Conservation (phyloP, 2,113 vertebrate genomes). For the Mormyrus iriodes region DNA sequence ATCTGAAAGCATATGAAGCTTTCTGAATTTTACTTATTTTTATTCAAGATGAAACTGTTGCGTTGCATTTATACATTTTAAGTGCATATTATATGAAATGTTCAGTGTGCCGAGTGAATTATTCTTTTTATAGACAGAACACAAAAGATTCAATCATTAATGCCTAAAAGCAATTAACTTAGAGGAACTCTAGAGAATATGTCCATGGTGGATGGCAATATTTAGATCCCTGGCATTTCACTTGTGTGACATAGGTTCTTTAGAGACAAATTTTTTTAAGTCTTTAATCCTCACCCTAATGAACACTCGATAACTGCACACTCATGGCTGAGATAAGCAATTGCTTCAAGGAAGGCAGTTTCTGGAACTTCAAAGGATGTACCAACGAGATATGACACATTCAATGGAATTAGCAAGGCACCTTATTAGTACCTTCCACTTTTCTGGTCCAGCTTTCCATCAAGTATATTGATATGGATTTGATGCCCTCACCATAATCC, state of each 20-base stretch:
- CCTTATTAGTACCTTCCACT: slow-evolving; percentile 7
- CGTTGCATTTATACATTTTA: neutral
- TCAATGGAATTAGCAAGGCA: slow-evolving; percentile 13
- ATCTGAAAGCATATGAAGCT: neutral
- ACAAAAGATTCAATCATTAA: slow-evolving; percentile 24
- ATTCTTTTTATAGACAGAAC: neutral
- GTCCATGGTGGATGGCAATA: slow-evolving; percentile 6
- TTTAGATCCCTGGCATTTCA: slow-evolving; percentile 21
- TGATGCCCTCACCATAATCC: neutral
- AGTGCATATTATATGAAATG: neutral
- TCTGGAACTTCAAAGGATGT: slow-evolving; percentile 18
- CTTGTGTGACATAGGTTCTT: slow-evolving; percentile 21
- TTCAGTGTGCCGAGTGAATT: neutral
- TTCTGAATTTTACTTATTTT: neutral
- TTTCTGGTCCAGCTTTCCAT: neutral
- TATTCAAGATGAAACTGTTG: neutral
- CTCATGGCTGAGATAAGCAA: slow-evolving; percentile 18
- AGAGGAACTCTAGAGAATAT: slow-evolving; percentile 15
- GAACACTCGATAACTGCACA: slow-evolving; percentile 31
- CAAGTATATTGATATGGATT: neutral
- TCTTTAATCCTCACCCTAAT: slow-evolving; percentile 33
- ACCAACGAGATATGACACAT: slow-evolving; percentile 1
- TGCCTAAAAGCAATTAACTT: slow-evolving; percentile 26
- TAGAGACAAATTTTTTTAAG: slow-evolving; percentile 26
- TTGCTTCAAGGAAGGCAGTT: neutral